phyloP scores from a whole-genome alignment of 2,113 vertebrate species.

The Edolisoma coerulescens region DNA sequence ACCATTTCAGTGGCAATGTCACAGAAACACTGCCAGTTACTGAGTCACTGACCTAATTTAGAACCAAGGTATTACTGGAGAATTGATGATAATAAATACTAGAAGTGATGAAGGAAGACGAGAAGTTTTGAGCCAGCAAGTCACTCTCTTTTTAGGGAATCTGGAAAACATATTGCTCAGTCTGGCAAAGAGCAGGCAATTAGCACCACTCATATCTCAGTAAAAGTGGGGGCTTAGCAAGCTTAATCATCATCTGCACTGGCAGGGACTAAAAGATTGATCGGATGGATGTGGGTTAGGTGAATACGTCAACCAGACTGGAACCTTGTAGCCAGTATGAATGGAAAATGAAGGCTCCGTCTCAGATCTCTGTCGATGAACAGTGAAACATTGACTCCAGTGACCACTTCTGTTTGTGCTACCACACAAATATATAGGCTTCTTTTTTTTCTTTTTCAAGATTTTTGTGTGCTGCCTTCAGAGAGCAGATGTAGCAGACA shows the following conservation, averaged over 20 bases:
- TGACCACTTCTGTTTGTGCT: neutral
- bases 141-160: neutral
- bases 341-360: neutral
- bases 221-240: neutral
- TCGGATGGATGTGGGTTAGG: neutral
- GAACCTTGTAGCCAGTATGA: neutral
- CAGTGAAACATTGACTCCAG: neutral
- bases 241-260: neutral
- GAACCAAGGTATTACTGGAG: neutral
- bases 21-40: conserved; percentile 26
- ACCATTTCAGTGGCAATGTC: neutral
- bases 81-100: conserved; percentile 39
- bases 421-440: neutral
- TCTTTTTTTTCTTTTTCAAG: neutral
- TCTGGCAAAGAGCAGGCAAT: neutral
- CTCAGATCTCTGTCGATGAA: neutral
- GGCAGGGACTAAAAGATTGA: neutral
- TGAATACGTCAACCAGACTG: neutral
- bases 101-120: neutral
- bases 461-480: neutral
- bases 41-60: conserved; percentile 43
- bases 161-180: neutral
- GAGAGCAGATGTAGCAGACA: neutral
- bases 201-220: neutral
- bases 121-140: neutral